phyloP scores from a whole-genome alignment of 1,140 invertebrate species.

The Drosophila chauvacae region DNA sequence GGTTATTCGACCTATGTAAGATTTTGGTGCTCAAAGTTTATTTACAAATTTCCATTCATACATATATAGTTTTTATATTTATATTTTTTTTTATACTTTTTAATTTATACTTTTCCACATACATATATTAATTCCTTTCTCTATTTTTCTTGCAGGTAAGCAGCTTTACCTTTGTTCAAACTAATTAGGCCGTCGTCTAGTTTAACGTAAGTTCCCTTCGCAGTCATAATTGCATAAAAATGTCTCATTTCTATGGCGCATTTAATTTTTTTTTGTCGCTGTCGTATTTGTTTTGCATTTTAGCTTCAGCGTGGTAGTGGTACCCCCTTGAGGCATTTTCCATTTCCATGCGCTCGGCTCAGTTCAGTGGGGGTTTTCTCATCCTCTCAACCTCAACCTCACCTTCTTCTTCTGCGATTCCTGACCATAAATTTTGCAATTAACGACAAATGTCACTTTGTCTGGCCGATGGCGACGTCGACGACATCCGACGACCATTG shows the following conservation, averaged over 20 bases:
- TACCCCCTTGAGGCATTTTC: constrained; percentile 39
- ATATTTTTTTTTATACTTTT: background rate
- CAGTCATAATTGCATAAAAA: constrained; percentile 35
- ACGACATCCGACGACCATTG: constrained; percentile 51
- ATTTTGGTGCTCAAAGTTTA: too few relatives aligned
- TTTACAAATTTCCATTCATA: background rate
- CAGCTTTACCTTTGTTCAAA: constrained; percentile 40
- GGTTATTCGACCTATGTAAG: too few relatives aligned
- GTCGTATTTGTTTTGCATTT: constrained; percentile 42
- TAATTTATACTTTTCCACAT: background rate
- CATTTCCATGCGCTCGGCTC: constrained; percentile 14
- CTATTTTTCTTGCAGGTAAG: constrained; percentile 61
- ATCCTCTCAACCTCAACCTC: background rate
- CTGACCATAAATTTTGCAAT: constrained; percentile 80
- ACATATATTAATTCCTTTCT: constrained; percentile 11
- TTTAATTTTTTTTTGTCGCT: constrained; percentile 12
- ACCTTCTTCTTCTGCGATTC: constrained; percentile 45
- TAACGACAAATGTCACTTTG: constrained; percentile 83
- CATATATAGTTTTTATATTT: background rate
- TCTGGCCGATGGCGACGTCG: constrained; percentile 57
- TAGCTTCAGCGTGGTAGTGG: constrained; percentile 8
- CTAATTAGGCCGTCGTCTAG: constrained; percentile 70
- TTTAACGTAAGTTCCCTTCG: constrained; percentile 61
- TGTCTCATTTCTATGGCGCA: constrained; percentile 27
- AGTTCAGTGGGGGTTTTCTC: constrained; percentile 24